A percentile compares a stretch with the other conserved stretches of the same genome.
Evolutionary conservation across 1,140 invertebrate species (phyloP).

Genomic region (Periplaneta americana): DNA sequence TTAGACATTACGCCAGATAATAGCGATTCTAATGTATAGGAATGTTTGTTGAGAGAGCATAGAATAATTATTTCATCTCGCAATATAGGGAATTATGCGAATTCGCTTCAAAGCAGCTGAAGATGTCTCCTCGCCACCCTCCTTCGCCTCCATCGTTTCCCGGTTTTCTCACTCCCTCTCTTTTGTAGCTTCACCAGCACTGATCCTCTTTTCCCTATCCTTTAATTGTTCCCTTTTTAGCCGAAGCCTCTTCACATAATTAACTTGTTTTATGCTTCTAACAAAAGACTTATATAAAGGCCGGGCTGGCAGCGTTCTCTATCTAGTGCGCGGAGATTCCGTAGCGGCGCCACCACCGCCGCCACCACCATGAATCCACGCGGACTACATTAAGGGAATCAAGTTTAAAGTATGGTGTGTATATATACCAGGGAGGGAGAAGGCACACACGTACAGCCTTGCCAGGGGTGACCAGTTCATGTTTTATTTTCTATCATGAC

Average conservation of each 20-base stretch:
- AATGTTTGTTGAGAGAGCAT: not conserved
- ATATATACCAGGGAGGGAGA: not conserved
- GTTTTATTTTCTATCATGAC: not conserved
- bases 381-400: not conserved
- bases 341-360: not conserved
- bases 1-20: not conserved
- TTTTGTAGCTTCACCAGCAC: not conserved
- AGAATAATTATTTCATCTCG: not conserved
- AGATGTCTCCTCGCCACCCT: not conserved
- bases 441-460: not conserved
- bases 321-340: not conserved
- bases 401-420: not conserved
- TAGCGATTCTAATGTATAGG: not conserved
- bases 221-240: not conserved
- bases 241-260: not conserved
- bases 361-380: not conserved
- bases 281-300: not conserved
- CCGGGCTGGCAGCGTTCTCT: not conserved
- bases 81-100: not conserved
- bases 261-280: not conserved
- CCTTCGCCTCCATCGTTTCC: not conserved
- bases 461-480: not conserved
- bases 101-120: not conserved
- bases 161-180: not conserved
- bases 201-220: not conserved